These are phyloP conservation scores for Rotaria socialis DNA, from an alignment of 2,888 invertebrate species.

Conservation along the genomic window DNA sequence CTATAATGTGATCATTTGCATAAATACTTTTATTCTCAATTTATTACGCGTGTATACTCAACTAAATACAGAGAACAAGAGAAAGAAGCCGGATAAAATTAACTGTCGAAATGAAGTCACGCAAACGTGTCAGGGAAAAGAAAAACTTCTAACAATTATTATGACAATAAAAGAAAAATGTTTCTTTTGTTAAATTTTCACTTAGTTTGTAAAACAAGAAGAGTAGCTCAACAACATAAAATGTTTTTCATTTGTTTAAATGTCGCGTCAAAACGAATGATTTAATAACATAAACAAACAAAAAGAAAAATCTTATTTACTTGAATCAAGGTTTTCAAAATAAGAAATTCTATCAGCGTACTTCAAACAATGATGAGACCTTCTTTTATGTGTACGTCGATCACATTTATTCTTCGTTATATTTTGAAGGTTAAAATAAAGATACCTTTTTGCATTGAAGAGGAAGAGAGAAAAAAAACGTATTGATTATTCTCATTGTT, in stretches of 20 bases:
- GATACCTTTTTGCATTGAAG: neutral
- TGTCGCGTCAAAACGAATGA: neutral
- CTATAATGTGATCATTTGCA: neutral
- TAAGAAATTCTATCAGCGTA: neutral
- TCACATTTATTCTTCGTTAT: neutral
- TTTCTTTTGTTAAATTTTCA: neutral
- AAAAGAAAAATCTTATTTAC: constrained; percentile 15
- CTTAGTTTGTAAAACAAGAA: neutral
- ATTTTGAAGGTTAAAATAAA: neutral
- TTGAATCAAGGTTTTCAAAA: neutral
- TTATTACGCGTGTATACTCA: neutral
- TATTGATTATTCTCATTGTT: neutral
- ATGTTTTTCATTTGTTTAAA: neutral
- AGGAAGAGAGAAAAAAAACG: neutral
- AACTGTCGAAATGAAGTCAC: neutral
- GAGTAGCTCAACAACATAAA: neutral
- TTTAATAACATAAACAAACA: neutral
- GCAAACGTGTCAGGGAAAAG: neutral
- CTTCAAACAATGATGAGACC: constrained; percentile 3
- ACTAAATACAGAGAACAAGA: neutral
- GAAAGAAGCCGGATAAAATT: constrained; percentile 1
- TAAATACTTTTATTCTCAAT: constrained; percentile 4
- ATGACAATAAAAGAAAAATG: neutral
- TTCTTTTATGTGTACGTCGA: neutral
- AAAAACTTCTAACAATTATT: neutral